Evolutionary conservation across 2,113 vertebrate species (phyloP).

Genomic region (Corydoras sp.): DNA sequence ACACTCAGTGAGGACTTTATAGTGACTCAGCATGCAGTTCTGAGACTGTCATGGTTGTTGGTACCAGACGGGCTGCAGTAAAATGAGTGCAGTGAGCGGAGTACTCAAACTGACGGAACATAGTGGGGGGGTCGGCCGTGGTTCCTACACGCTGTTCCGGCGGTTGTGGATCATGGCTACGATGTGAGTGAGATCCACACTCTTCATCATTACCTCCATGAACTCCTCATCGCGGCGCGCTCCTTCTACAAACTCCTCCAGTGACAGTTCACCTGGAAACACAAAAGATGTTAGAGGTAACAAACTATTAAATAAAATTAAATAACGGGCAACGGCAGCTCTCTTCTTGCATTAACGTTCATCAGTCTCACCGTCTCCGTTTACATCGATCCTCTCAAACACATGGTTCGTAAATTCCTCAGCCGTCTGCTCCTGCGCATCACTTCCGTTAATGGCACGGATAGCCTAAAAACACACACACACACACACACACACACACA

Average conservation of each 20-base stretch:
- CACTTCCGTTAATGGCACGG: slow-evolving; percentile 78
- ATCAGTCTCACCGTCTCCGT: slow-evolving; percentile 75
- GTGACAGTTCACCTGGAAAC: slow-evolving; percentile 76
- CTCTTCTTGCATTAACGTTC: too few species aligned
- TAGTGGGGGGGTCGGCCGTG: not conserved
- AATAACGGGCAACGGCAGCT: too few species aligned
- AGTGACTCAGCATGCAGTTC: too few species aligned
- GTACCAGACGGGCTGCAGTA: too few species aligned
- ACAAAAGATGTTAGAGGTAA: not conserved
- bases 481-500: slow-evolving; percentile 8
- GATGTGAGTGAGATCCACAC: slow-evolving; percentile 80
- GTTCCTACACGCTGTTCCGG: slow-evolving; percentile 69
- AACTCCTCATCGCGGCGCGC: slow-evolving; percentile 79
- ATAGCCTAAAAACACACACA: slow-evolving; percentile 68
- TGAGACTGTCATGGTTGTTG: too few species aligned
- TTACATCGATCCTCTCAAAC: slow-evolving; percentile 82
- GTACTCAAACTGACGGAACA: not conserved
- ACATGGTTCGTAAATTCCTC: slow-evolving; percentile 87
- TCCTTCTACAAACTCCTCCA: slow-evolving; percentile 84
- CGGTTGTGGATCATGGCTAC: slow-evolving; percentile 82
- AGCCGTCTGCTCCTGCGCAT: slow-evolving; percentile 63
- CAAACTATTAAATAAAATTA: too few species aligned
- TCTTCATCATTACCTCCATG: slow-evolving; percentile 88
- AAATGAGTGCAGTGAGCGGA: too few species aligned
- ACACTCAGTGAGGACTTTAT: too few species aligned